Evolutionary conservation across 2,113 vertebrate species (phyloP).

Genomic region (Toxotes chatareus): DNA sequence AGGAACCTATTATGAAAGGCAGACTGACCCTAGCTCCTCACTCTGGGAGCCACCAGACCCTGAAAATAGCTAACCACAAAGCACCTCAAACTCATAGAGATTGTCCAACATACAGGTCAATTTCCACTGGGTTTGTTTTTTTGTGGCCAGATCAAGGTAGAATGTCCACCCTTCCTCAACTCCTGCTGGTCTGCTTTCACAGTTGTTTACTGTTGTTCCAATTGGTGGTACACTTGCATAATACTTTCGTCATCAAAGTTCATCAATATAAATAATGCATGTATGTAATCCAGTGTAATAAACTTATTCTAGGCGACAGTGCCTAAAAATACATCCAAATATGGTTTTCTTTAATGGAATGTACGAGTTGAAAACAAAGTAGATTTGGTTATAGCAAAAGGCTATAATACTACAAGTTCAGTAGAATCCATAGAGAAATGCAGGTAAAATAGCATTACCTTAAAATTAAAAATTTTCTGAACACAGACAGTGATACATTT

Average conservation of each 20-base stretch:
- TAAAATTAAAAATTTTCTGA: neutral
- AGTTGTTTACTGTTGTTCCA: conserved; percentile 1
- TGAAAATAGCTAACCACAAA: conserved; percentile 40
- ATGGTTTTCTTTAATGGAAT: neutral
- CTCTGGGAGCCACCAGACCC: conserved; percentile 49
- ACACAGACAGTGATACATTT: conserved; percentile 6
- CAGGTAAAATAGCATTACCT: neutral
- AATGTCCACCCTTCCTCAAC: neutral
- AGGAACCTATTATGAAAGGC: conserved; percentile 51
- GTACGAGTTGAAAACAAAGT: neutral
- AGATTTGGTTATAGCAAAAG: neutral
- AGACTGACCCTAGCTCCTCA: conserved; percentile 46
- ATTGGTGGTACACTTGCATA: neutral
- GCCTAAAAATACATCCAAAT: neutral
- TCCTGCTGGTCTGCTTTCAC: neutral
- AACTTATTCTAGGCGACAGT: no score
- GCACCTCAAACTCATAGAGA: conserved; percentile 18
- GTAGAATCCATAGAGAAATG: neutral
- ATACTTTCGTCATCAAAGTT: neutral
- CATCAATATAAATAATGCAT: neutral
- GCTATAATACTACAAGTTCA: neutral
- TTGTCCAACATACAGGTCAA: conserved; percentile 27
- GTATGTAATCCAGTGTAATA: neutral
- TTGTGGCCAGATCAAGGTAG: neutral
- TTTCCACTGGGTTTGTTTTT: conserved; percentile 31